Conservation (phyloP, 1,140 invertebrate species). For the Sitodiplosis mosellana region DNA sequence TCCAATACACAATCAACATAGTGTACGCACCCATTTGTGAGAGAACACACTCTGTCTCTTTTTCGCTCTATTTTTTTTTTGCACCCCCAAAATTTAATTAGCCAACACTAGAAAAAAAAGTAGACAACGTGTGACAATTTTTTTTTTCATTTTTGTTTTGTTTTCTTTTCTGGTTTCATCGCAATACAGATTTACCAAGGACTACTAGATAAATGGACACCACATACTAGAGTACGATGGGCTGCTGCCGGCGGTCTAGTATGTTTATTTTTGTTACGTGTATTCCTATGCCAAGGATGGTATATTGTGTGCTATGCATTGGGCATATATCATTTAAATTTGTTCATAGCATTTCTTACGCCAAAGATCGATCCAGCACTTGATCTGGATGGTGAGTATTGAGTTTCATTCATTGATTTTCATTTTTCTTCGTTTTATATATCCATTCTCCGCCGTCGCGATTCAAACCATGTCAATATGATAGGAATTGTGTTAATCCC, state of each 20-base stretch:
- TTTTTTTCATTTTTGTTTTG: background rate
- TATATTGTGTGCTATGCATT: constrained; percentile 98
- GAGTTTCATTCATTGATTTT: background rate
- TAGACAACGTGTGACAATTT: background rate
- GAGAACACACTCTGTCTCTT: too few species aligned
- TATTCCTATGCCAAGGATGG: constrained; percentile 70
- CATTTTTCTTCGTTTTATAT: background rate
- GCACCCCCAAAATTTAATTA: too few species aligned
- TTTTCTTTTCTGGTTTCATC: constrained; percentile 5
- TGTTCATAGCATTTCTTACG: constrained; percentile 98
- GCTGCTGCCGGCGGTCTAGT: constrained; percentile 31
- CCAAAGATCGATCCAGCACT: constrained; percentile 97
- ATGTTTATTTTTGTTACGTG: constrained; percentile 35
- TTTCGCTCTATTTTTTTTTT: too few species aligned
- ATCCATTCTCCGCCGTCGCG: background rate
- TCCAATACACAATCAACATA: too few species aligned
- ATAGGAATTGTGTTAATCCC: too few species aligned
- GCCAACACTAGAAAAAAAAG: too few species aligned
- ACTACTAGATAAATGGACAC: constrained; percentile 43
- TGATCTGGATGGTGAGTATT: constrained; percentile 64
- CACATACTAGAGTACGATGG: constrained; percentile 37
- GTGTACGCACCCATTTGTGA: too few species aligned
- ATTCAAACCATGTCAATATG: too few species aligned
- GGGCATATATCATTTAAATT: constrained; percentile 97
- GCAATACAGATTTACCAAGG: constrained; percentile 36